Conservation (phyloP, 2,113 vertebrate genomes). For the Grantiella picta region DNA sequence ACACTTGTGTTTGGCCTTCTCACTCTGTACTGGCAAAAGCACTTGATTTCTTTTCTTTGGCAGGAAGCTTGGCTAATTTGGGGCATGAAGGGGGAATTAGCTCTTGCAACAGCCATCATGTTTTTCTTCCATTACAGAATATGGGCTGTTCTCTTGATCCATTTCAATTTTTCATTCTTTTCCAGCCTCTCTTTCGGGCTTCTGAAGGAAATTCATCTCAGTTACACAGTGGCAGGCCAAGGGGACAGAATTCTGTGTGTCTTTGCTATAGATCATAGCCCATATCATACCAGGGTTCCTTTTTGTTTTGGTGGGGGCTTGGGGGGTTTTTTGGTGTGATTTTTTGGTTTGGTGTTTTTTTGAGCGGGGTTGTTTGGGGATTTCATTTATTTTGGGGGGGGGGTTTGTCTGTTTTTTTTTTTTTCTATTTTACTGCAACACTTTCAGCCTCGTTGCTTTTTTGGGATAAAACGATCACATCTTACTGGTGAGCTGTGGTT, state of each 20-base stretch:
- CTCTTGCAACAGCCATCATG: background rate
- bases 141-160: background rate
- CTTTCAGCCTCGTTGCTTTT: background rate
- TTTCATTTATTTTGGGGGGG: background rate
- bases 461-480: background rate
- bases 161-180: background rate
- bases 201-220: background rate
- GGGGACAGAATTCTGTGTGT: background rate
- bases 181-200: background rate
- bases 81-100: constrained; percentile 8
- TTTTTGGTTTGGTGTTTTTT: background rate
- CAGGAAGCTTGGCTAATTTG: constrained; percentile 8
- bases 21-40: background rate
- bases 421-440: background rate
- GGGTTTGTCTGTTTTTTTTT: background rate
- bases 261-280: background rate
- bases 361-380: accelerated
- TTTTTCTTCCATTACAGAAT: constrained; percentile 6
- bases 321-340: accelerated
- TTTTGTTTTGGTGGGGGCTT: background rate
- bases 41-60: constrained; percentile 34
- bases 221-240: background rate
- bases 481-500: background rate
- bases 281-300: background rate
- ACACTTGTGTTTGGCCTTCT: constrained; percentile 2